A percentile compares a stretch with the other conserved stretches of the same genome.
phyloP scores from a whole-genome alignment of 1,140 invertebrate species.

The Bombus consobrinus region DNA sequence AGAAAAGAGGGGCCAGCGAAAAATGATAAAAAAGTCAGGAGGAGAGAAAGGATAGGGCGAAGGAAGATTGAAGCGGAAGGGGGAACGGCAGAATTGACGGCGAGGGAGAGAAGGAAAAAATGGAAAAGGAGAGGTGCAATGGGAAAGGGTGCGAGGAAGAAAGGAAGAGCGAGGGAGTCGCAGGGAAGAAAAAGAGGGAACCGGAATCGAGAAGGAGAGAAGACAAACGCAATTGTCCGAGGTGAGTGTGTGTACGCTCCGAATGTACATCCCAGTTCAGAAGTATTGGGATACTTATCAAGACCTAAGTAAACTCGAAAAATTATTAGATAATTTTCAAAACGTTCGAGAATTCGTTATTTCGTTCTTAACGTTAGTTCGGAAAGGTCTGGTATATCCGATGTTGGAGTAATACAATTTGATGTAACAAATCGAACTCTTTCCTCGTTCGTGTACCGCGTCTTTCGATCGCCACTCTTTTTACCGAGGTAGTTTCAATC shows the following conservation, averaged over 20 bases:
- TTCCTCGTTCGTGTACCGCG: too few species aligned
- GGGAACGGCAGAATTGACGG: neutral
- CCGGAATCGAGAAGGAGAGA: conserved; percentile 37
- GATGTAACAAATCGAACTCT: too few species aligned
- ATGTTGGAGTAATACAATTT: too few species aligned
- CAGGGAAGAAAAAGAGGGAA: neutral
- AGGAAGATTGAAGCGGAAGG: conserved; percentile 10
- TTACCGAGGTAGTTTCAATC: too few species aligned
- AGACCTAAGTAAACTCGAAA: neutral
- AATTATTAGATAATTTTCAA: neutral
- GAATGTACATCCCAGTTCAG: neutral
- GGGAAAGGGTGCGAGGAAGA: neutral
- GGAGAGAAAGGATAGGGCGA: neutral
- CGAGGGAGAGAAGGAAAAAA: neutral
- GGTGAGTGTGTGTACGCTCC: neutral
- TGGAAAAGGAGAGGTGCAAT: neutral
- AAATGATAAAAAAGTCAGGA: conserved; percentile 33
- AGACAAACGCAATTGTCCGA: conserved; percentile 48
- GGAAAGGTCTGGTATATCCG: too few species aligned
- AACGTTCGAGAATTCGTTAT: too few species aligned
- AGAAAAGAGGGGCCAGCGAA: neutral
- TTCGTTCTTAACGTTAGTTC: too few species aligned
- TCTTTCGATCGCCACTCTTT: too few species aligned
- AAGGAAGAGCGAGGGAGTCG: neutral
- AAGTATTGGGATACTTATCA: neutral